These are phyloP conservation scores for Neodontobutis hainanensis DNA, from an alignment of 2,113 vertebrate genomes.

Conservation along the genomic window DNA sequence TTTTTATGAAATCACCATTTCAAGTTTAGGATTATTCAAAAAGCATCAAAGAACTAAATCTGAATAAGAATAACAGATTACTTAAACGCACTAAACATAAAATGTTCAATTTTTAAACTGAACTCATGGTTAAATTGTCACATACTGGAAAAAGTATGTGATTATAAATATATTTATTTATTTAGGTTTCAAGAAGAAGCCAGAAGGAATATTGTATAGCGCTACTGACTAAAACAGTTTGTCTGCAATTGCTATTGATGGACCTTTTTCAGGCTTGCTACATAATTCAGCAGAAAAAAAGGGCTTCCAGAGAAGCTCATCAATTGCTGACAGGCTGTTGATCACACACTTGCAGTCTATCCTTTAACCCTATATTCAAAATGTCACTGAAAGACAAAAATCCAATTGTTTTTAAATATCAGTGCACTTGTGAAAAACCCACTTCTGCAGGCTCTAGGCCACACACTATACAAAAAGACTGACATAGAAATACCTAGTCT, in stretches of 20 bases:
- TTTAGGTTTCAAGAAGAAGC: background rate
- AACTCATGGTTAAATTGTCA: no score
- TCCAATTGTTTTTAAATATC: slow-evolving; percentile 1
- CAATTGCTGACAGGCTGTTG: background rate
- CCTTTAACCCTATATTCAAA: slow-evolving; percentile 11
- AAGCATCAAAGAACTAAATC: background rate
- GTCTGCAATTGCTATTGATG: background rate
- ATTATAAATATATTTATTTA: no score
- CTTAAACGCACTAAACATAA: no score
- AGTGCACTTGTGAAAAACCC: slow-evolving; percentile 3
- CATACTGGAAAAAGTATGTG: no score
- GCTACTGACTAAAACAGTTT: background rate
- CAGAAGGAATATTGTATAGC: background rate
- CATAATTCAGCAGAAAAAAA: background rate
- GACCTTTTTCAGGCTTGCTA: background rate
- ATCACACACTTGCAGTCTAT: background rate
- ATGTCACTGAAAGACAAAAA: no score
- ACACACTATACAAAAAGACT: slow-evolving; percentile 13
- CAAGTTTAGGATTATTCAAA: slow-evolving; percentile 15
- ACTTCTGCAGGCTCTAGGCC: slow-evolving; percentile 16
- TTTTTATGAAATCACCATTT: slow-evolving; percentile 6
- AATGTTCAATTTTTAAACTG: no score
- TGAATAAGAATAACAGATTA: background rate
- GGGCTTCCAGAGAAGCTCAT: background rate
- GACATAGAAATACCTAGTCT: background rate